Base-by-base conservation (phyloP, 2,113 vertebrate genomes). In the Sturnira hondurensis region DNA sequence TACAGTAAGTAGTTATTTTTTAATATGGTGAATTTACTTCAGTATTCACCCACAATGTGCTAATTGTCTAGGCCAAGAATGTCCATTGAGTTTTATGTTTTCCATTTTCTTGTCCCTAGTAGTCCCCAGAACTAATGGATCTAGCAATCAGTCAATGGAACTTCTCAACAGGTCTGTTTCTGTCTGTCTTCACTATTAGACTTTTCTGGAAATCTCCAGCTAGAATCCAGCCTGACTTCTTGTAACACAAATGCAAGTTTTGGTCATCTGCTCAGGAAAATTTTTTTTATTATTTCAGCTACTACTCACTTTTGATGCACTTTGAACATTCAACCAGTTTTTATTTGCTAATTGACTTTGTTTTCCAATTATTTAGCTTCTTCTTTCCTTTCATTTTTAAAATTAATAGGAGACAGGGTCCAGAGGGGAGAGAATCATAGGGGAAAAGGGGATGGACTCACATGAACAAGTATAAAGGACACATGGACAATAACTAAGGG, bases 141-240 rank as follows among this genome's bases (percentile, higher is more conserved):
- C 92, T 93, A 96, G 71, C 84, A 98, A 97, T 97, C 81, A 96
- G 67, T 87, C 91, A 97, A 98, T 47, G 80, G 68, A 98, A 97
- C 91, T 97, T 97, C 58, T 94, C 94, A 95, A 96, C 87, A 94
- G 67, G 47, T 95, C 67, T 95, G 68, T 95, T 83, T 91, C 77
- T 96, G 56, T 68, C 47, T 73, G 33, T 86, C 71, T 98, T 90
- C 58, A 92, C 93, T 87, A 93, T 86, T 96, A 97, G 70, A 96
- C 70, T 96, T 97, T 97, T 96, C 91, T 96, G 92, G 93, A 97
- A 96, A 68, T 87, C 85, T 95, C 95, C 96, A 97, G 86, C 88
- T 97, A 77, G 73, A 97, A 94, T 93, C 83, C 73, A 94, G 8
- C 87, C 43, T 96, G 73, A 81, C 70, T 95, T 97, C 52, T 94